Evolutionary conservation across 2,797 vertebrate genomes (phyloP), one percentile per base, ranked within the genome.

Genomic region (Atherinosoma microstoma): DNA sequence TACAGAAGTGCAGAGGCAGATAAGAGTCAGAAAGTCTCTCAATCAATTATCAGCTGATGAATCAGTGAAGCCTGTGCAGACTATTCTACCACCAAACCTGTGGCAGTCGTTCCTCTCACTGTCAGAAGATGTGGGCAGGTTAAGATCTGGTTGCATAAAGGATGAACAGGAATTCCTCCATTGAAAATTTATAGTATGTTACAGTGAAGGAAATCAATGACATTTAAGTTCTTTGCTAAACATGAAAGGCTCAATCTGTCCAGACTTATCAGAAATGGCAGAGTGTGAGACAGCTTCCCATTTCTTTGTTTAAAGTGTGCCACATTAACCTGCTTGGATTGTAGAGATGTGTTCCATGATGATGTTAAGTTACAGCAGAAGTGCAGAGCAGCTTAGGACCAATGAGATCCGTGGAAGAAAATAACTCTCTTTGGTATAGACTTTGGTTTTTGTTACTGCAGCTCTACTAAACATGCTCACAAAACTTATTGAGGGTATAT

Each of bases 31-130:
- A 40, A 64, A 57, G 49, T 27, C 0, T 1, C 18, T 38, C 71
- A 62, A 78, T 78, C 70, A 68, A 78, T 65, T 54, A 57, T 78
- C 30, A 24, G n/a, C 4, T 16, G 45, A 36, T 47, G 42, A 45
- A 45, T 18, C 42, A 20, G 42, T 45, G 42, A 3, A 45, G 40
- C 40, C 40, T 42, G 15, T 42, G 15, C 40, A 42, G 40, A 42
- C 40, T 40, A 11, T 30, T 18, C 29, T 5, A 64, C n/a, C 71
- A 61, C 16, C 56, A 57, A 47, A 67, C 59, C 29, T 38, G 61
- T 7, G 40, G 64, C 72, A 64, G 75, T 18, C 54, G 75, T 79
- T 78, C 38, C 38, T 89, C 74, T 84, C 64, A 15, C 71, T 74
- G 68, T 73, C 80, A 60, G 58, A 16, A 34, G 15, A 20, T 75